Conservation (phyloP, 2,888 invertebrate species). For the Parascotia fuliginaria region DNA sequence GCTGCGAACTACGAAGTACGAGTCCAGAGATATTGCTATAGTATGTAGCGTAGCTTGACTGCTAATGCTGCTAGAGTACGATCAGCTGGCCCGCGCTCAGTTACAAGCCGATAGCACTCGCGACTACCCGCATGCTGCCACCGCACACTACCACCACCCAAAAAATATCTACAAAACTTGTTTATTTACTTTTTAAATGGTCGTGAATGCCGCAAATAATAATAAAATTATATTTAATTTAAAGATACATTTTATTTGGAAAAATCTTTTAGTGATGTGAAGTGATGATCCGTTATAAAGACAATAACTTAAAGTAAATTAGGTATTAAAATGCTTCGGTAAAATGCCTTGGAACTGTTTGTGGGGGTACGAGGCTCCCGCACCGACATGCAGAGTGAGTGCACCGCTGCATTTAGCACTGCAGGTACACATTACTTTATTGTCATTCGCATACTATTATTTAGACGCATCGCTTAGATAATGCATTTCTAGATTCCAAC, state of each 20-base stretch:
- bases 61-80: conserved; percentile 32
- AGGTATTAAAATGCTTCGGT: conserved; percentile 47
- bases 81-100: conserved; percentile 62
- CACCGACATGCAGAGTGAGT: conserved; percentile 75
- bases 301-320: conserved; percentile 5
- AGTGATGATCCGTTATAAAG: conserved; percentile 21
- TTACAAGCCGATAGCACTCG: conserved; percentile 58
- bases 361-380: conserved; percentile 79
- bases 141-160: conserved; percentile 7
- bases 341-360: conserved; percentile 83
- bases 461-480: background rate
- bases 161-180: conserved; percentile 7
- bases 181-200: conserved; percentile 8
- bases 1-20: conserved; percentile 21
- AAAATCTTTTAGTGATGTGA: conserved; percentile 20
- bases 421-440: conserved; percentile 59
- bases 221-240: background rate
- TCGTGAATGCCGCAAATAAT: background rate
- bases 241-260: background rate
- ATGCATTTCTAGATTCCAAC: too few relatives aligned
- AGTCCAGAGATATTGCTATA: conserved; percentile 24
- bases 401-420: conserved; percentile 70
- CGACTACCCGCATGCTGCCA: conserved; percentile 50
- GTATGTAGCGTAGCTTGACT: conserved; percentile 5
- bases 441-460: background rate